Percentiles rank a stretch among this genome's conserved stretches.
These are phyloP conservation scores for Diplolepis rosae DNA, from an alignment of 2,888 invertebrate species.

Conservation along the genomic window DNA sequence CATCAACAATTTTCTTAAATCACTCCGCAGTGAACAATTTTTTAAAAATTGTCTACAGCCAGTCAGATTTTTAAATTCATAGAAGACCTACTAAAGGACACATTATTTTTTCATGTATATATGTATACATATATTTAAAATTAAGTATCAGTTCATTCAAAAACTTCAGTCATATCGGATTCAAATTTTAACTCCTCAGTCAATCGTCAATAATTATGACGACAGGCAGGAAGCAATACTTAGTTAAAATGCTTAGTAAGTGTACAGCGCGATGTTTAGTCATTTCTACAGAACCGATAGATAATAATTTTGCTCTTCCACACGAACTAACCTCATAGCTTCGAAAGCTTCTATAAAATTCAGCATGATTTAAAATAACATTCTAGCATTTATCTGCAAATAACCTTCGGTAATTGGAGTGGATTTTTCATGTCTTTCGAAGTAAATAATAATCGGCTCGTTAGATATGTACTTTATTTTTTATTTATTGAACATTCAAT, in stretches of 20 bases:
- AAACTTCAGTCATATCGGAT: slow-evolving; percentile 16
- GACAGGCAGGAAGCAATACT: not conserved
- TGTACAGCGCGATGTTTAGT: slow-evolving; percentile 22
- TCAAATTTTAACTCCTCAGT: slow-evolving; percentile 8
- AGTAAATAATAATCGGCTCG: slow-evolving; percentile 37
- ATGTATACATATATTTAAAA: too few species aligned
- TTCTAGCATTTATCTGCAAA: not conserved
- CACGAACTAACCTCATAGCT: slow-evolving; percentile 10
- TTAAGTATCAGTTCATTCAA: not conserved
- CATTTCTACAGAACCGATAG: slow-evolving; percentile 4
- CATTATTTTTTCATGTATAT: too few species aligned
- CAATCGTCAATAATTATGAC: too few species aligned
- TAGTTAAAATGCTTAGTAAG: slow-evolving; percentile 17
- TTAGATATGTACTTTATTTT: slow-evolving; percentile 53
- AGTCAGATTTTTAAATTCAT: too few species aligned
- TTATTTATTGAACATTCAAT: slow-evolving; percentile 58
- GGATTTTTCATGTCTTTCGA: not conserved
- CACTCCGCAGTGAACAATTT: too few species aligned
- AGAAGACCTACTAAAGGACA: too few species aligned
- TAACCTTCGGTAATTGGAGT: not conserved
- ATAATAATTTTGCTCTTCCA: not conserved
- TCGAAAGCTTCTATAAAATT: slow-evolving; percentile 11
- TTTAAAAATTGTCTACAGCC: too few species aligned
- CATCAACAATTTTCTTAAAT: too few species aligned
- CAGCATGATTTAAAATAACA: not conserved